Conservation (phyloP, 1,140 invertebrate genomes). For the Tetramorium simillimum region DNA sequence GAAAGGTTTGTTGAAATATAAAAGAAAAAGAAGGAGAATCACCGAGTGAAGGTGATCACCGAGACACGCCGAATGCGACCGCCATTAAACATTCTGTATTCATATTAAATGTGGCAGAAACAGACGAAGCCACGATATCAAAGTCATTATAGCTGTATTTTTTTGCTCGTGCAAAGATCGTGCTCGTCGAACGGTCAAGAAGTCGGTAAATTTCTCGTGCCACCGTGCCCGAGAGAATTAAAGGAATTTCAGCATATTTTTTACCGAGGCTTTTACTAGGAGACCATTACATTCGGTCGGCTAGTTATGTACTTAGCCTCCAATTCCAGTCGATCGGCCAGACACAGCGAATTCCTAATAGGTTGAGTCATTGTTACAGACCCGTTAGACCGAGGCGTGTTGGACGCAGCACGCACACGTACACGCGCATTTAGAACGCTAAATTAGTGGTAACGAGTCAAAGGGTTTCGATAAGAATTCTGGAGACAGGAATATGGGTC, state of each 20-base stretch:
- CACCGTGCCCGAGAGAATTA: neutral
- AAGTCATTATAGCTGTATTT: neutral
- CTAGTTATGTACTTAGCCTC: slow-evolving; percentile 21
- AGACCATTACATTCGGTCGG: slow-evolving; percentile 25
- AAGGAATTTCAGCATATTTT: slow-evolving; percentile 11
- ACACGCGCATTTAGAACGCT: slow-evolving; percentile 65
- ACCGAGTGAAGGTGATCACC: neutral
- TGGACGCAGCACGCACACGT: slow-evolving; percentile 14
- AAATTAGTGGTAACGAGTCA: slow-evolving; percentile 72
- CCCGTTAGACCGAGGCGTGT: neutral
- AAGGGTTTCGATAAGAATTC: slow-evolving; percentile 68
- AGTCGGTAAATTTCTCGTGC: neutral
- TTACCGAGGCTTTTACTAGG: neutral
- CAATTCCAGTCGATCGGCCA: slow-evolving; percentile 46
- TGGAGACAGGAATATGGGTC: slow-evolving; percentile 57
- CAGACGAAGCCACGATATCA: neutral
- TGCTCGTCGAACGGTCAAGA: neutral
- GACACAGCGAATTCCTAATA: slow-evolving; percentile 65
- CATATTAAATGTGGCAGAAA: neutral
- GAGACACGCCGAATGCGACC: neutral
- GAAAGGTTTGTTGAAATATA: slow-evolving; percentile 5
- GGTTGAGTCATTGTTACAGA: slow-evolving; percentile 69
- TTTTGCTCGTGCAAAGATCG: neutral
- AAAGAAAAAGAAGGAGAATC: neutral
- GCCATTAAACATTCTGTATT: neutral